Evolutionary conservation across 1,140 invertebrate genomes (phyloP), one percentile per base, ranked within the genome.

Genomic region (Mycetomoellerius zeteki): DNA sequence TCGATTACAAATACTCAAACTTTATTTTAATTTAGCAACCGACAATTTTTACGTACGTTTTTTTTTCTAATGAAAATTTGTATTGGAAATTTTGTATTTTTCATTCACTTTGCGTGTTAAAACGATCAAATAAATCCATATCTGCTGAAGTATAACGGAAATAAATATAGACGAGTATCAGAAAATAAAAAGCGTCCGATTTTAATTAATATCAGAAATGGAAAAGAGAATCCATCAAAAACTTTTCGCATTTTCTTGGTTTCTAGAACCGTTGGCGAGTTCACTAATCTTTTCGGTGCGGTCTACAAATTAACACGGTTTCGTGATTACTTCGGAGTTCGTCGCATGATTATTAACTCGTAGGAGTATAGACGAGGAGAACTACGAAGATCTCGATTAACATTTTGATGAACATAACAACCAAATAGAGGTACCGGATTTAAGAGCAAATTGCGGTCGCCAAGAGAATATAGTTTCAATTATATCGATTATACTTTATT

Each of bases 221-320:
- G 50, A 8, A 47, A 50, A 21, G 10, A 37, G 56, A 47, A 78
- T 65, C 76, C 50, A 88, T 87, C 76, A 60, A 88, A 81, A 90
- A 90, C 64, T 90, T 90, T 90, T 90, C 88, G 64, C 56, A 90
- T 88, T 90, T 90, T 90, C 86, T 69, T 71, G 43, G 78, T 76
- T 85, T 88, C 75, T 77, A 62, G 80, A 90, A 88, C 77, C 65
- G 80, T 21, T 60, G 50, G 56, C 78, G 69, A 85, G 88, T 72
- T 88, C 69, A 64, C 75, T 88, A 90, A 86, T 85, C 89, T 90
- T 87, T 90, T 88, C 54, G 81, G 62, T 62, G 73, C 71, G 50
- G 75, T 69, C 58, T 72, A 73, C 76, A 72, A 89, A 90, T 90
- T 90, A 90, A 90, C 81, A 76, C 71, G 89, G 81, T 88, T 86